Conservation (phyloP, 2,113 vertebrate species). For the Melanostigma gelatinosum region DNA sequence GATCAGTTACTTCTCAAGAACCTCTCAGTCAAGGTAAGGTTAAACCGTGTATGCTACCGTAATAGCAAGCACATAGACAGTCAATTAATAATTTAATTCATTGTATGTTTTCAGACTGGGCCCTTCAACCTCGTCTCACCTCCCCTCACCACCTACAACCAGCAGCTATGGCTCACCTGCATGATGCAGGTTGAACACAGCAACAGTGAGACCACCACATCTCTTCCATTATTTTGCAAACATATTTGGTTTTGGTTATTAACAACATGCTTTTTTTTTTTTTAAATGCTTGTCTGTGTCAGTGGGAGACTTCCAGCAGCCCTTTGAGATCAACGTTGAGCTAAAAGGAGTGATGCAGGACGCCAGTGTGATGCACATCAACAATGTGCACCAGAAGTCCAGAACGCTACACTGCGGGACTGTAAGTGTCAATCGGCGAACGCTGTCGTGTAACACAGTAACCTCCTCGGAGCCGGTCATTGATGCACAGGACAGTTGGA, state of each 20-base stretch:
- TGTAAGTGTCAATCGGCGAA: slow-evolving; percentile 74
- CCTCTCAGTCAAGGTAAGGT: slow-evolving; percentile 74
- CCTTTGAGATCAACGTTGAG: slow-evolving; percentile 88
- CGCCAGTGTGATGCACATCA: slow-evolving; percentile 86
- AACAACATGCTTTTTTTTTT: neutral
- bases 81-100: neutral
- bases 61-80: neutral
- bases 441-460: neutral
- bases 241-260: neutral
- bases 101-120: slow-evolving; percentile 83
- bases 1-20: slow-evolving; percentile 66
- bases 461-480: neutral
- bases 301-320: slow-evolving; percentile 83
- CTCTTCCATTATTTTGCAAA: neutral
- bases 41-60: accelerated
- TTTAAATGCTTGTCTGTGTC: slow-evolving; percentile 19
- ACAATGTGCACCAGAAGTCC: slow-evolving; percentile 84
- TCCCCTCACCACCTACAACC: slow-evolving; percentile 93
- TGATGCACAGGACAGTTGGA: neutral
- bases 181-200: slow-evolving; percentile 86
- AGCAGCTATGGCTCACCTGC: slow-evolving; percentile 95
- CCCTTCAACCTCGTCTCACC: slow-evolving; percentile 87
- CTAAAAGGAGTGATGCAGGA: slow-evolving; percentile 90
- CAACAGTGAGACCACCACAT: slow-evolving; percentile 81
- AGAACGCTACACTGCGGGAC: slow-evolving; percentile 86